Evolutionary conservation across 2,113 vertebrate genomes (phyloP), one percentile per base, ranked within the genome.

Genomic region (Hipposideros armiger): DNA sequence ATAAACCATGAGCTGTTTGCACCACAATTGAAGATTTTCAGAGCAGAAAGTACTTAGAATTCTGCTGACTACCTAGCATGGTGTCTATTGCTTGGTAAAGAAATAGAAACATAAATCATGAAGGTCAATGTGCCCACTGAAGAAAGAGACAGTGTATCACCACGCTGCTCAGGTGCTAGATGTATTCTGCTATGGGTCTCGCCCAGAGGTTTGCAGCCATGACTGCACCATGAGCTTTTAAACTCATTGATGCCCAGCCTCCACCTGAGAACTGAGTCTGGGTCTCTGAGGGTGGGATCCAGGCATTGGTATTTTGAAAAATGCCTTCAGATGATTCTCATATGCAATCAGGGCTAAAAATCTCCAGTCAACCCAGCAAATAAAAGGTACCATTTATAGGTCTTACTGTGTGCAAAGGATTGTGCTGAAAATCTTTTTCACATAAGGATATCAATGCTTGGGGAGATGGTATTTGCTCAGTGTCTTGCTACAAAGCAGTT

Each of bases 401-500:
- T 54, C 36, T 90, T 83, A 67, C 11, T 81, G 11, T 88, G 47
- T 83, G 20, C 47, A 81, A 16, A 82, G 40, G 58, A 40, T 76
- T 88, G 17, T 7, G 52, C 36, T 58, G 28, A 45, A 91, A 88
- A 93, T 42, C 32, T 80, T 45, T 76, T 56, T 14, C 16, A 74
- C 30, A 30, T 30, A n/a, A 86, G 47, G 45, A 94, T 66, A 90
- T 3, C 15, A 32, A 90, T 42, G 20, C 40, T 82, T 47, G 20
- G 16, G 83, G 54, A 92, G 40, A 90, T n/a, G 9, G 50, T 62
- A 19, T 85, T 87, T 72, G 30, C 67, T 78, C 19, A 45, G 56
- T 58, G 32, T 74, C n/a, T 93, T 93, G 56, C 84, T 52, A 64
- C 50, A 86, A 86, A 88, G n/a, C 30, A 72, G 20, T 91, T 86